Base-by-base conservation (phyloP, 2,888 invertebrate species). In the Sympetrum striolatum region DNA sequence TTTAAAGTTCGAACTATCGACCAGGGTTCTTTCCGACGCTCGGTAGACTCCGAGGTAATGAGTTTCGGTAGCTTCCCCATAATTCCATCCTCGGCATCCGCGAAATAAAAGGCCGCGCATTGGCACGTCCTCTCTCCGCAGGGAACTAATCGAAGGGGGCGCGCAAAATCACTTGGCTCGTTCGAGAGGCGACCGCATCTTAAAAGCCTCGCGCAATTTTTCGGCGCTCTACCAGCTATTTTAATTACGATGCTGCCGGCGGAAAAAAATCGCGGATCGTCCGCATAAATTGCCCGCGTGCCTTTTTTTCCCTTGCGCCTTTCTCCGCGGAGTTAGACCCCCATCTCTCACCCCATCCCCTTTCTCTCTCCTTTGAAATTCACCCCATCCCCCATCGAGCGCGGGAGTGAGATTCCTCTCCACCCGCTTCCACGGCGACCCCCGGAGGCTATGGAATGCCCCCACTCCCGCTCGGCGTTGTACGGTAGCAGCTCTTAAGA, bases 401-500 rank as follows among this genome's bases (percentile, higher is more conserved):
- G 60, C 60, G 60, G 60, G 60, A 60, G 25, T 73, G 73, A 73
- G 73, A 73, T 73, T 73, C 73, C 73, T 25, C 80, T 37, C 80
- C 80, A 37, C 39, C 60, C 60, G n/a, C 86, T 12, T 60, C 58
- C 86, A 64, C 37, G 35, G 60, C 64, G 14, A 12, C 82, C 82
- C 82, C 48, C 25, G 25, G 58, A 82, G 86, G 37, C 64, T 22
- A 73, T 73, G 73, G 73, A 64, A 64, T 64, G 25, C 73, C 73
- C 73, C 73, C 37, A 37, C 60, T 60, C 37, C 60, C 6, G 18
- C 60, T 6, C 86, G 58, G 86, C 86, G 86, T 86, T 60, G 35
- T 86, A 86, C 86, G 86, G 86, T 86, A 86, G 86, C 86, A 22
- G n/a, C 60, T 37, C 22, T n/a, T 35, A 60, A 86, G 86, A 60